A percentile compares a stretch with the other conserved stretches of the same genome.
These are phyloP conservation scores for Bradypodion pumilum DNA, from an alignment of 2,797 vertebrate genomes.

Conservation along the genomic window DNA sequence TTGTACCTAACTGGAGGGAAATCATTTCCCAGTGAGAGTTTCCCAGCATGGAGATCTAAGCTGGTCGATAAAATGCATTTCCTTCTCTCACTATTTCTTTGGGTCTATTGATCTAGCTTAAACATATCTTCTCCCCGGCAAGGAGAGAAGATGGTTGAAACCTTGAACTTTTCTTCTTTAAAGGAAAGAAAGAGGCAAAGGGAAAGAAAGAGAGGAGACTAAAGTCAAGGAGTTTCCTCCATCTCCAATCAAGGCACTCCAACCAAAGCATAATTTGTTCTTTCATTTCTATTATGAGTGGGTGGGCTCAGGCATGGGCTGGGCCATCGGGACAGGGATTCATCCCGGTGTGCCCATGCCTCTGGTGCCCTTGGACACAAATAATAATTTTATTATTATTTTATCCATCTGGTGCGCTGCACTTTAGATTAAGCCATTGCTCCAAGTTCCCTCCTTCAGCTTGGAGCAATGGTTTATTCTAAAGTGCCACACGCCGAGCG, in stretches of 20 bases:
- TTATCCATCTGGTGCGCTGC: no score
- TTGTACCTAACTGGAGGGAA: conserved; percentile 41
- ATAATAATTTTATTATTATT: no score
- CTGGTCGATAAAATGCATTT: conserved; percentile 48
- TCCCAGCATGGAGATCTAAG: conserved; percentile 43
- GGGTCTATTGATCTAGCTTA: conserved; percentile 42
- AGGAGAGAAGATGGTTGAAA: conserved; percentile 20
- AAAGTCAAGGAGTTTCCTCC: not conserved
- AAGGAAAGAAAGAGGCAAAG: conserved; percentile 2
- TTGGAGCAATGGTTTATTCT: no score
- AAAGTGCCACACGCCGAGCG: no score
- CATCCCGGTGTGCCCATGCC: no score
- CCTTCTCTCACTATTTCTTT: conserved; percentile 33
- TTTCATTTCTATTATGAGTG: conserved; percentile 7
- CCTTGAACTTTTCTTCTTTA: conserved; percentile 27
- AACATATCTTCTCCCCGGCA: conserved; percentile 39
- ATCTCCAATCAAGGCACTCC: not conserved
- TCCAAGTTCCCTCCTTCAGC: no score
- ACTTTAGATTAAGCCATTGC: no score
- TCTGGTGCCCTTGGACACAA: no score
- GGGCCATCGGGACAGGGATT: no score
- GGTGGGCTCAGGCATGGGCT: no score
- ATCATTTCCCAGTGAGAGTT: conserved; percentile 35
- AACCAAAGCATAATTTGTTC: not conserved
- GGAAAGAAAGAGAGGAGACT: not conserved